A percentile compares a stretch with the other conserved stretches of the same genome.
These are phyloP conservation scores for Epinephelus lanceolatus DNA, from an alignment of 2,113 vertebrate species.

Conservation along the genomic window DNA sequence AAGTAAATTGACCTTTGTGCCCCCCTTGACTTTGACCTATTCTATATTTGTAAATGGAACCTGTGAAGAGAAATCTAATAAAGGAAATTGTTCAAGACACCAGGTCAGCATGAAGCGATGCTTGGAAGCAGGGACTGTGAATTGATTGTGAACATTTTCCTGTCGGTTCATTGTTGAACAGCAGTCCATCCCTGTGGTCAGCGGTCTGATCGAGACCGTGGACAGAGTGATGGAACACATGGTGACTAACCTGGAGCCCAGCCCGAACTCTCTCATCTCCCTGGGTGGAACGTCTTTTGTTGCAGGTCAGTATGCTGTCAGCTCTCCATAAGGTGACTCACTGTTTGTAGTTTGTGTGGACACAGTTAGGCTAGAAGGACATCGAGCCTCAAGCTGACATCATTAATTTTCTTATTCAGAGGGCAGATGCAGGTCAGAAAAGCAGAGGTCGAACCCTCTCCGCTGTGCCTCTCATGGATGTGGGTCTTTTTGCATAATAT, in stretches of 20 bases:
- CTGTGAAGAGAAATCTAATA: neutral
- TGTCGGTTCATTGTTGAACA: slow-evolving; percentile 32
- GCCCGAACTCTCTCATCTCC: slow-evolving; percentile 60
- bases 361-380: slow-evolving; percentile 13
- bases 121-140: neutral
- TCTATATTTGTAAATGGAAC: too few relatives aligned
- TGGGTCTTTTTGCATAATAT: slow-evolving; percentile 38
- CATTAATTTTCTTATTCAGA: slow-evolving; percentile 60
- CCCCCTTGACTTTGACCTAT: neutral
- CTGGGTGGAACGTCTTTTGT: slow-evolving; percentile 88
- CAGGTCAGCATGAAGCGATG: neutral
- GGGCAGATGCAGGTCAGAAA: slow-evolving; percentile 39
- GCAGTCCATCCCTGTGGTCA: slow-evolving; percentile 78
- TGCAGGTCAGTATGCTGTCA: slow-evolving; percentile 87
- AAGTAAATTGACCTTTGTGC: neutral
- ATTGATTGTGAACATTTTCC: slow-evolving; percentile 13
- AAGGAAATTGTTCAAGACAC: neutral
- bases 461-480: slow-evolving; percentile 17
- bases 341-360: slow-evolving; percentile 51
- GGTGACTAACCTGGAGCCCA: slow-evolving; percentile 80
- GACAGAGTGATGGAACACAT: slow-evolving; percentile 91
- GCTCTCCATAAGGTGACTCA: slow-evolving; percentile 58
- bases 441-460: slow-evolving; percentile 32
- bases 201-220: slow-evolving; percentile 88
- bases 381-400: slow-evolving; percentile 52